Evolutionary conservation across 2,113 vertebrate species (phyloP).

Genomic region (Ellobius talpinus): DNA sequence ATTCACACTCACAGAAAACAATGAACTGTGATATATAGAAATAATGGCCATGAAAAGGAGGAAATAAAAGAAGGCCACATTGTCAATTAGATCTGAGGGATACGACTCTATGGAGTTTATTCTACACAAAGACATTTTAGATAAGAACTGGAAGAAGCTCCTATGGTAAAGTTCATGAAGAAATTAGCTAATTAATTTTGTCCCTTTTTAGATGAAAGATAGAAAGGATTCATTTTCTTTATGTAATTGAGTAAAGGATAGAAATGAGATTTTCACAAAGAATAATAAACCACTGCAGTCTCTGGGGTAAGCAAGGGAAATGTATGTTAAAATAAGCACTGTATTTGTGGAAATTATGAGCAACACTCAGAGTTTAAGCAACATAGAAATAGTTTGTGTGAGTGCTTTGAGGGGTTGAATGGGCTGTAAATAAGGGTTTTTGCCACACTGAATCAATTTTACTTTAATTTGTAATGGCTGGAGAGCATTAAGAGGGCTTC

Average conservation of each 20-base stretch:
- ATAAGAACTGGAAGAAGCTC: not conserved
- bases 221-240: not conserved
- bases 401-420: not conserved
- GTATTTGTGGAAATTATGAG: not conserved
- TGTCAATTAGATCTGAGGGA: not conserved
- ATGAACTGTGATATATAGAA: not conserved
- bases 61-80: fast-evolving
- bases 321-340: not conserved
- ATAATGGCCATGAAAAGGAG: not conserved
- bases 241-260: not conserved
- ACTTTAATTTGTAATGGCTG: not conserved
- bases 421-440: not conserved
- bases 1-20: too few relatives aligned
- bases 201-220: not conserved
- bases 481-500: not conserved
- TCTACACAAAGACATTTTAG: not conserved
- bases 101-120: not conserved
- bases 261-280: not conserved
- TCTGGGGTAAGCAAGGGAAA: not conserved
- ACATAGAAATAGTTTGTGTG: not conserved
- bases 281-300: not conserved
- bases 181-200: not conserved
- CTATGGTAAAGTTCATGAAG: not conserved
- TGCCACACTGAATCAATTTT: not conserved
- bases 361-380: not conserved